Base-by-base conservation (phyloP, 1,140 invertebrate genomes). In the Pseudomyrmex cubaensis region DNA sequence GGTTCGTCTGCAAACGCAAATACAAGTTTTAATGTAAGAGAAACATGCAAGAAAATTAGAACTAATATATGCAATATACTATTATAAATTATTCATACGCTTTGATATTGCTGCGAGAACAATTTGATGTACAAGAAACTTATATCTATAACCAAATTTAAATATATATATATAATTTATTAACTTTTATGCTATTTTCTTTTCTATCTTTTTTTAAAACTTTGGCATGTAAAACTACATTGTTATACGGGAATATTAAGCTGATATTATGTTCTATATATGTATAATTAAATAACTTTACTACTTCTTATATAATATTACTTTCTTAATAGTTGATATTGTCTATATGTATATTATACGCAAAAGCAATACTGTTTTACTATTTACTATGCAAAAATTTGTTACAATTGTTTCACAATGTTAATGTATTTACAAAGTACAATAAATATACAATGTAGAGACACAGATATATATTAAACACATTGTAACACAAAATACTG, bases 191-290 rank as follows among this genome's bases (percentile, higher is more conserved):
- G 12, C 25, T 22, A 57, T 72, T 69, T 35, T 20, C 20, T 20
- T 20, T 20, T 20, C 20, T 35, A 35, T 35, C 35, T 7, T 35
- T 35, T 20, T 61, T 52, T 52, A 62, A 44, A 46, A 87, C 50
- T 87, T 82, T 82, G 64, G 20, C 52, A 85, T 22, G 13, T 35
- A 64, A 59, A 8, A 83, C 5, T 69, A 13, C 12, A 59, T 50
- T 46, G 44, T 12, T 59, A 52, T 61, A 70, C 25, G 7, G 35
- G 70, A 70, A 2, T 59, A 35, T 20, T 48, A 50, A 78, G 54
- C 44, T 59, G 46, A 35, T 35, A 35, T 35, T 35, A 5, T 35
- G 35, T 35, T 35, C 0, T 7, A 35, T 35, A 25, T 35, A 35
- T 35, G 35, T 35, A 35, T 35, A 35, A 5, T 5, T 35, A 35